Base-by-base conservation (phyloP, 2,888 invertebrate genomes). In the Melinaea menophilus region DNA sequence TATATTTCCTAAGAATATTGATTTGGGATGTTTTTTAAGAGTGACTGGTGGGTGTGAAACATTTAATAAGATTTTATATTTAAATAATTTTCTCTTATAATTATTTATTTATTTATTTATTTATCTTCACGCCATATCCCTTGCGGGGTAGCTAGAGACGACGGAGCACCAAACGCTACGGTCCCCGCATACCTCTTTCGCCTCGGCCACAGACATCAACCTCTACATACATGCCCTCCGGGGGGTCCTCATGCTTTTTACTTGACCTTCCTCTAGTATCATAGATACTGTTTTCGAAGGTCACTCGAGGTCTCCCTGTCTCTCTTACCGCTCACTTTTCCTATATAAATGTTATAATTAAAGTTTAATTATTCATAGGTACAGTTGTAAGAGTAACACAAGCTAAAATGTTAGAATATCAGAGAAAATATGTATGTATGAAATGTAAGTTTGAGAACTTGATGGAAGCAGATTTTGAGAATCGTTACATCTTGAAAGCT, bases 371-470 rank as follows among this genome's bases (percentile, higher is more conserved):
- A 9, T 9, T 41, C 11, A 76, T 69, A 85, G 97, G 97, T 3
- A 96, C 96, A 59, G 94, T 96, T 47, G 94, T 96, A 34, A 85
- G 96, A 78, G 94, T 94, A 55, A 94, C 95, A 0, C 92, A 94
- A 70, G 90, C 95, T 5, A 95, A 95, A 82, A 92, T 97, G 88
- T 82, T 97, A 62, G 96, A 96, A 83, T 93, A 93, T 78, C 93
- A 94, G 76, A 92, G 94, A 72, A 92, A 93, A 59, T 96, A 94
- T 84, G 88, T 92, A 12, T 98, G 97, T 79, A 84, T 91, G 41
- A 96, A 95, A 83, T 98, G 97, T 81, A 94, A 95, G 79, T 91
- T 93, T 82, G 85, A 92, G 55, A 93, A 94, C 72, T 81, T 86
- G 56, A 86, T 94, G 4, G 91, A 94, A 85, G 96, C 95, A 11